Evolutionary conservation across 2,113 vertebrate species (phyloP), one percentile per base, ranked within the genome.

Genomic region (Nycticryphes semicollaris): DNA sequence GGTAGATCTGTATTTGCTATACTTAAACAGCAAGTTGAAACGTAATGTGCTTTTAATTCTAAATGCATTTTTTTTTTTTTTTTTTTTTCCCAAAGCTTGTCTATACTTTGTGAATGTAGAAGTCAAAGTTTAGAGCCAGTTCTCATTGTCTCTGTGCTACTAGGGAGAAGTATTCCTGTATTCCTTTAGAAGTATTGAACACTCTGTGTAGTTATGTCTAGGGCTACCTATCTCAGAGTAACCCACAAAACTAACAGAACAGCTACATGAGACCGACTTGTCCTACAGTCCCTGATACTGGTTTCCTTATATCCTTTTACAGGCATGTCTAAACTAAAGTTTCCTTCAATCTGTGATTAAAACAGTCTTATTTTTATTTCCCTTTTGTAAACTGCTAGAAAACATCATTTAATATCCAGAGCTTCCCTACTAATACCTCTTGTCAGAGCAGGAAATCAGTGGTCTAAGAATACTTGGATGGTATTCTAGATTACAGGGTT

Each of bases 141-240:
- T 82, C 47, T 90, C 19, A 9, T 14, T 48, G 33, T 74, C 7
- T 39, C 24, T 64, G 14, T 39, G 3, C 35, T 67, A 3, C 19
- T 35, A 33, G 23, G 30, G 6, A 21, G 11, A 4, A 14, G 21
- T 54, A 27, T 57, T 87, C 59, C 41, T 41, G 21, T 54, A 27
- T 62, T 87, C 59, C 45, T 41, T 5, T 5, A 6, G 59, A 14
- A 39, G 13, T 31, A 8, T 28, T 48, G 69, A 35, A 8, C 15
- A 3, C 13, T 0, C 13, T 0, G 0, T 70, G 7, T 47, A 50
- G 18, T 28, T 64, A 10, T n/a, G 18, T 64, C 14, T 59, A 14
- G 15, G 72, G 33, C 48, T 80, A 9, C 4, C 0, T 31, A 18
- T 50, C 27, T 45, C 25, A 59, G 43, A 80, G 24, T 45, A 83